A percentile compares a stretch with the other conserved stretches of the same genome.
Conservation (phyloP, 2,888 invertebrate species). For the Bursaphelenchus okinawaensis region DNA sequence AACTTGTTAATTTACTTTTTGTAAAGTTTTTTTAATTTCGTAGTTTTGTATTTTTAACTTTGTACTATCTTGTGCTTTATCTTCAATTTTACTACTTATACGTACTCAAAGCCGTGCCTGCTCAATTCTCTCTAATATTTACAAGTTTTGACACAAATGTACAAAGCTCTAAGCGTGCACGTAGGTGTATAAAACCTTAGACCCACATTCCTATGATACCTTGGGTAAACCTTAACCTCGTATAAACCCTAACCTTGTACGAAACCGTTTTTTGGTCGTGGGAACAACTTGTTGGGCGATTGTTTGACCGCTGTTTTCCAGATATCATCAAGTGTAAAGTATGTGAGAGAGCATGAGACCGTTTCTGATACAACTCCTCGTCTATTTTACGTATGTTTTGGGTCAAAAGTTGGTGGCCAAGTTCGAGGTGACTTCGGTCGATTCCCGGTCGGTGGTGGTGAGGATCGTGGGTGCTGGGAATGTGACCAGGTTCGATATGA, state of each 20-base stretch:
- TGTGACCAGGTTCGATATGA: constrained; percentile 20
- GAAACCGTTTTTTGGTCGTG: not conserved
- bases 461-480: constrained; percentile 22
- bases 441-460: constrained; percentile 22
- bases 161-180: too few relatives aligned
- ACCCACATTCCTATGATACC: too few relatives aligned
- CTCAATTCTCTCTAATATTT: too few relatives aligned
- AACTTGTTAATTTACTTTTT: too few relatives aligned
- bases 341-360: not conserved
- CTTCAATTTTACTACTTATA: too few relatives aligned
- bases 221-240: too few relatives aligned
- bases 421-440: constrained; percentile 27
- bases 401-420: constrained; percentile 9
- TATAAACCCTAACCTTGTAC: not conserved
- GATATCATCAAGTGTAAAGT: not conserved
- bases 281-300: not conserved
- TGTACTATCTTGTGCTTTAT: too few relatives aligned
- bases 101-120: too few relatives aligned
- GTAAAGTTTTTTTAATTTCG: too few relatives aligned
- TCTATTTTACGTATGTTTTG: not conserved
- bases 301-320: not conserved
- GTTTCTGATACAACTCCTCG: not conserved
- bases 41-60: too few relatives aligned
- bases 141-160: too few relatives aligned
- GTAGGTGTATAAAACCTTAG: too few relatives aligned